Evolutionary conservation across 2,888 invertebrate genomes (phyloP), one percentile per base, ranked within the genome.

Genomic region (Sphecodes monilicornis): DNA sequence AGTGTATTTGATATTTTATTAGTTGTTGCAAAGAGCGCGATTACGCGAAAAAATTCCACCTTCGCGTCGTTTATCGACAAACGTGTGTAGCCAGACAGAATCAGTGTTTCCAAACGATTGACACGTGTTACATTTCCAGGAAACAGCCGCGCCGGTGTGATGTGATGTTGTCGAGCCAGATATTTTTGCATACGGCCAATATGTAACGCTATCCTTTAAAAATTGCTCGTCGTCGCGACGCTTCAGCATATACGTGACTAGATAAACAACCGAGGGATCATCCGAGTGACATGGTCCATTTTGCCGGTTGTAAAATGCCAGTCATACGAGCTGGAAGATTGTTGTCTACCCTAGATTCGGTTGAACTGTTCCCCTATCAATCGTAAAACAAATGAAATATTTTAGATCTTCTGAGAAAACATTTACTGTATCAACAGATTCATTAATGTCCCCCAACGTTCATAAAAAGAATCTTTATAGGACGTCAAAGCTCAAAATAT

Each of bases 221-320:
- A 39, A 39, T 66, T 66, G 22, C 66, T 36, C n/a, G 66, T 66
- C 39, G 66, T 39, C 36, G 66, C 66, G 66, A 66, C 36, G 66
- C 66, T 32, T 66, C 32, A 22, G 11, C 66, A 4, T 66, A 66
- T 39, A 39, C 66, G 66, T 39, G 66, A 39, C 36, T 36, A 22
- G 22, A 66, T 66, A 36, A 66, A 66, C 22, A 22, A 66, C 66
- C 4, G 36, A 22, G 36, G 18, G 66, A 39, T 66, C 66, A 22
- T 22, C 36, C 57, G 36, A 22, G 36, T 22, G 36, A 66, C 36
- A 22, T 10, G 11, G 36, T 66, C 32, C 36, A 39, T 66, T 66
- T 36, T 39, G 0, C 66, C 66, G 66, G 36, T 66, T 66, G 66
- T 66, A 36, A 66, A 66, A 66, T n/a, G 36, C 32, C 36, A 39